Percentiles rank a stretch among this genome's conserved stretches.
Evolutionary conservation across 1,140 invertebrate genomes (phyloP).

Genomic region (Glossosoma conforme): DNA sequence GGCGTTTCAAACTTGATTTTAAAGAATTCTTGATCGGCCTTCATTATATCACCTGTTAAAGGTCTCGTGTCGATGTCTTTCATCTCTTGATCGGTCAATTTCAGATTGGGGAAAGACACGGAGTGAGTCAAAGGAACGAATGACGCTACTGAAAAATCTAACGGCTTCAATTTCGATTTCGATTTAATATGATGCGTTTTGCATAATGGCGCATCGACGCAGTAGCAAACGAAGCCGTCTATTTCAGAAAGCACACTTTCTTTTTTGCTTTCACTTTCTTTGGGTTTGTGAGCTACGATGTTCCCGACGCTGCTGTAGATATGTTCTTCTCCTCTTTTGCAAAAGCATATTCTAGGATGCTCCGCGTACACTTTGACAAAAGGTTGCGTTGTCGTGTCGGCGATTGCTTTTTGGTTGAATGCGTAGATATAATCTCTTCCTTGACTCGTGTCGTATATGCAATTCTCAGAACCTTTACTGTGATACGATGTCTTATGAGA

Average conservation of each 20-base stretch:
- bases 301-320: background rate
- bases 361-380: conserved; percentile 37
- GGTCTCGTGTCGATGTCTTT: too few relatives aligned
- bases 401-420: conserved; percentile 45
- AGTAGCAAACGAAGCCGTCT: conserved; percentile 42
- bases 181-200: conserved; percentile 38
- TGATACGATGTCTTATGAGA: conserved; percentile 38
- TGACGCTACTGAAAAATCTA: conserved; percentile 3
- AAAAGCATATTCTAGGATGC: conserved; percentile 47
- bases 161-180: background rate
- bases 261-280: conserved; percentile 2
- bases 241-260: background rate
- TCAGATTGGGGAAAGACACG: conserved; percentile 23
- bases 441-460: conserved; percentile 43
- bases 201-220: conserved; percentile 40
- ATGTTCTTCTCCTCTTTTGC: conserved; percentile 18
- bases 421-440: conserved; percentile 44
- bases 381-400: conserved; percentile 33
- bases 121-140: conserved; percentile 16
- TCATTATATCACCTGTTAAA: too few relatives aligned
- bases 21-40: too few relatives aligned
- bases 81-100: too few relatives aligned
- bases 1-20: too few relatives aligned
- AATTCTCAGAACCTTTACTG: conserved; percentile 45
- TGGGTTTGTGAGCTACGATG: background rate